phyloP scores from a whole-genome alignment of 2,797 vertebrate species.

The Pantherophis alleghaniensis region DNA sequence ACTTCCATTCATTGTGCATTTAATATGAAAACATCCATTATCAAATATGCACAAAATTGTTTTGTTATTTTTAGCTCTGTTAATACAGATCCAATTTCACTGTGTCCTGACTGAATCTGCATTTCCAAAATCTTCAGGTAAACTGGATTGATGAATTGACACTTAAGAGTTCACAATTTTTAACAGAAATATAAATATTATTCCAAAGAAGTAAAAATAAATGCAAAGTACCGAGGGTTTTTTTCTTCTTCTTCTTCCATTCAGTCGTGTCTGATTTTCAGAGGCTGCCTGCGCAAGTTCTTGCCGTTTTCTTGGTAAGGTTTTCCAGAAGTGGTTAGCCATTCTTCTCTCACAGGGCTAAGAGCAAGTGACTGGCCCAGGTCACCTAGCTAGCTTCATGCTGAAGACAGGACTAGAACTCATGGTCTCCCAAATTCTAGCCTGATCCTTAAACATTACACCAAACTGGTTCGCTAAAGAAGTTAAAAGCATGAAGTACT shows the following conservation, averaged over 20 bases:
- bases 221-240: background rate
- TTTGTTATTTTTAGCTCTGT: background rate
- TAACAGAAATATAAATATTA: background rate
- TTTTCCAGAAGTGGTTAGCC: background rate
- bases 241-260: background rate
- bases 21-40: background rate
- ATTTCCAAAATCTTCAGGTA: background rate
- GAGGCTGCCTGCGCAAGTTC: background rate
- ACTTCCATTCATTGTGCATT: background rate
- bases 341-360: background rate
- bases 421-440: background rate
- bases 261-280: background rate
- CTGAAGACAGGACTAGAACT: background rate
- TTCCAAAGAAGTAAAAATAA: background rate
- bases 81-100: background rate
- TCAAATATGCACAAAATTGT: background rate
- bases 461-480: background rate
- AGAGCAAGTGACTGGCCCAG: background rate
- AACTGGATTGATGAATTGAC: background rate
- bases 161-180: background rate
- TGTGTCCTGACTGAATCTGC: background rate
- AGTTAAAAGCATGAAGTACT: background rate
- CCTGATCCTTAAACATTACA: background rate
- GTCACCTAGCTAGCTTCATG: background rate
- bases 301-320: background rate